Percentiles rank a stretch among this genome's conserved stretches.
Conservation (phyloP, 2,113 vertebrate species). For the Clarias gariepinus region DNA sequence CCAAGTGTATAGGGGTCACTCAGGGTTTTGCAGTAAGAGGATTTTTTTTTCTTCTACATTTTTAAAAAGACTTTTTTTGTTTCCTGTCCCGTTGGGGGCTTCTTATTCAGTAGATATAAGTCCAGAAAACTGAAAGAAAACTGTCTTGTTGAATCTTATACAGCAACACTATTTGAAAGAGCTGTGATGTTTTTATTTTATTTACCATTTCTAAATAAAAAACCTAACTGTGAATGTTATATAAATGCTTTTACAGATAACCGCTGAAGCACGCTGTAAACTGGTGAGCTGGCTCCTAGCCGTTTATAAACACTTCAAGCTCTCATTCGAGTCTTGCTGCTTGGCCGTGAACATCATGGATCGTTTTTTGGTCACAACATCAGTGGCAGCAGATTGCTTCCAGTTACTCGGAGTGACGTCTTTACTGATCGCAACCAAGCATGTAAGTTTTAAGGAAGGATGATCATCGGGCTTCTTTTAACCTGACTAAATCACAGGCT, state of each 20-base stretch:
- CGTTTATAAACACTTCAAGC: constrained; percentile 78
- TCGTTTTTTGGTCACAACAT: constrained; percentile 85
- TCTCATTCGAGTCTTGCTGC: constrained; percentile 90
- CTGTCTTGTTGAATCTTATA: background rate
- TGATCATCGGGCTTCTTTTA: background rate
- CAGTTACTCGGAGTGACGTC: constrained; percentile 90
- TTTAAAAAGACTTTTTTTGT: too few species aligned
- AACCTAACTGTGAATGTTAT: background rate
- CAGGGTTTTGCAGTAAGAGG: too few species aligned
- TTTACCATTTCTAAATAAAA: background rate
- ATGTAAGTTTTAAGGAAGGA: constrained; percentile 69
- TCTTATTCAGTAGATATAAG: too few species aligned
- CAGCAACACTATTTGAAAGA: background rate
- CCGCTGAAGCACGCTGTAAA: constrained; percentile 83
- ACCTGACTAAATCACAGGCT: background rate
- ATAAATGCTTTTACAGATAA: constrained; percentile 72
- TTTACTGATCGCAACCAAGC: constrained; percentile 89
- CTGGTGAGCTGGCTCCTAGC: constrained; percentile 93
- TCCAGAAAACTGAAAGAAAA: too few species aligned
- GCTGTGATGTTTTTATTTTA: background rate
- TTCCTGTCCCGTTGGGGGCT: too few species aligned
- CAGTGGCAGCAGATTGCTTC: constrained; percentile 90
- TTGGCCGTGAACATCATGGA: constrained; percentile 89
- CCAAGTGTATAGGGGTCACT: too few species aligned
- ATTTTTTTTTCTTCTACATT: too few species aligned